Conservation (phyloP, 92 coral and sea anemone species). For the Isaurus tuberculatus region DNA sequence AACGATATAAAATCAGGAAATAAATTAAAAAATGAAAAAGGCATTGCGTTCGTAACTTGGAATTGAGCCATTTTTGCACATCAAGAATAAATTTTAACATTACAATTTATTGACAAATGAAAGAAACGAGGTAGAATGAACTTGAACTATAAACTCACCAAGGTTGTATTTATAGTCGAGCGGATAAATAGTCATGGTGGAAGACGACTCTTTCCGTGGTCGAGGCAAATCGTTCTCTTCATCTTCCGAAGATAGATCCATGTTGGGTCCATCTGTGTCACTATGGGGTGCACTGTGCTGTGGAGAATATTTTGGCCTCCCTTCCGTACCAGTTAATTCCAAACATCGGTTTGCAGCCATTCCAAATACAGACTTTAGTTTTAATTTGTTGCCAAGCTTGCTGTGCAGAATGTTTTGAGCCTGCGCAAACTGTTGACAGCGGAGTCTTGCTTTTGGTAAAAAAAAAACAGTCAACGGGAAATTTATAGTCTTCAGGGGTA, state of each 20-base stretch:
- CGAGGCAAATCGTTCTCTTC: slow-evolving; percentile 37
- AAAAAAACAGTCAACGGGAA: too few relatives aligned
- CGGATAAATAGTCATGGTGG: slow-evolving; percentile 65
- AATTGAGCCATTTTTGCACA: too few relatives aligned
- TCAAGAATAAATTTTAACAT: too few relatives aligned
- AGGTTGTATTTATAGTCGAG: slow-evolving; percentile 92
- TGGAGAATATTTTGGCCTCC: slow-evolving; percentile 42
- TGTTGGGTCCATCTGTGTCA: slow-evolving; percentile 21
- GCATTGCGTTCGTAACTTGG: too few relatives aligned
- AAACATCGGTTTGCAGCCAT: slow-evolving; percentile 27
- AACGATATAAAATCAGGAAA: too few relatives aligned
- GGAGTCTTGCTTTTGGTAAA: too few relatives aligned
- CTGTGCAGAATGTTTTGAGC: too few relatives aligned
- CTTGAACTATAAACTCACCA: slow-evolving; percentile 60
- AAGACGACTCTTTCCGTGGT: background rate
- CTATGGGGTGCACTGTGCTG: slow-evolving; percentile 13
- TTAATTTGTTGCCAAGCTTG: too few relatives aligned
- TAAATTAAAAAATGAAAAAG: background rate
- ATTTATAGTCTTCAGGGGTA: too few relatives aligned
- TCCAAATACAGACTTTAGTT: too few relatives aligned
- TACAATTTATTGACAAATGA: too few relatives aligned
- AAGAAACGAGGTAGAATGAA: background rate
- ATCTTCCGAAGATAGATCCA: slow-evolving; percentile 42
- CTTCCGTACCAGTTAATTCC: background rate
- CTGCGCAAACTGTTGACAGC: too few relatives aligned